These are phyloP conservation scores for Lepidochrysops patricia DNA, from an alignment of 2,888 invertebrate genomes.

Conservation along the genomic window DNA sequence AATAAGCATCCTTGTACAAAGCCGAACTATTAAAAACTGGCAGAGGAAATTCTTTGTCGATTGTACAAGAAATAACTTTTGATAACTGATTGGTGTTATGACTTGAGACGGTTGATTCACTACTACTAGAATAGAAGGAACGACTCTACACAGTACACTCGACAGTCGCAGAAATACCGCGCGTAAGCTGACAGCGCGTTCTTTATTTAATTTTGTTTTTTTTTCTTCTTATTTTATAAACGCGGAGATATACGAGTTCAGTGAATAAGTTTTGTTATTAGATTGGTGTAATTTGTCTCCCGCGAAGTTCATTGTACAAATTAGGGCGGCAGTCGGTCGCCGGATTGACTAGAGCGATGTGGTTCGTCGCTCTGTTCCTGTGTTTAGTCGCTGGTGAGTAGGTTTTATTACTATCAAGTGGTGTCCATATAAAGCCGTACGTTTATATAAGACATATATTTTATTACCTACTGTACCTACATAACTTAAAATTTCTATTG, in stretches of 20 bases:
- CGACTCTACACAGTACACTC: background rate
- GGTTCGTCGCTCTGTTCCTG: constrained; percentile 38
- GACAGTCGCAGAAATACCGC: background rate
- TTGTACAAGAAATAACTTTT: background rate
- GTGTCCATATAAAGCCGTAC: background rate
- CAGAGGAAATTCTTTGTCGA: too few relatives aligned
- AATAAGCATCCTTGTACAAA: too few relatives aligned
- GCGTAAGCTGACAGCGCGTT: background rate
- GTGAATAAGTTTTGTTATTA: constrained; percentile 28
- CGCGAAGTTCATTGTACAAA: constrained; percentile 39
- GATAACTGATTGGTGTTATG: constrained; percentile 5
- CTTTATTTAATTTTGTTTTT: background rate
- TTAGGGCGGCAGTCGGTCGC: constrained; percentile 44
- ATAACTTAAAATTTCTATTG: too few relatives aligned
- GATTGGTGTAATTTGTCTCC: constrained; percentile 35
- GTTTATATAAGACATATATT: background rate
- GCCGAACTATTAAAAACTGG: too few relatives aligned
- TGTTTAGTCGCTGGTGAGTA: constrained; percentile 48
- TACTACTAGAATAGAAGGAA: background rate
- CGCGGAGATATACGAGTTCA: background rate
- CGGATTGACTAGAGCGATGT: constrained; percentile 33
- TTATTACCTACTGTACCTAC: too few relatives aligned
- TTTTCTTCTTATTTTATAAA: background rate
- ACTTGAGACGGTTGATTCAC: background rate
- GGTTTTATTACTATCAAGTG: background rate